Evolutionary conservation across 2,797 vertebrate species (phyloP), one percentile per base, ranked within the genome.

Genomic region (Peromyscus nudipes): DNA sequence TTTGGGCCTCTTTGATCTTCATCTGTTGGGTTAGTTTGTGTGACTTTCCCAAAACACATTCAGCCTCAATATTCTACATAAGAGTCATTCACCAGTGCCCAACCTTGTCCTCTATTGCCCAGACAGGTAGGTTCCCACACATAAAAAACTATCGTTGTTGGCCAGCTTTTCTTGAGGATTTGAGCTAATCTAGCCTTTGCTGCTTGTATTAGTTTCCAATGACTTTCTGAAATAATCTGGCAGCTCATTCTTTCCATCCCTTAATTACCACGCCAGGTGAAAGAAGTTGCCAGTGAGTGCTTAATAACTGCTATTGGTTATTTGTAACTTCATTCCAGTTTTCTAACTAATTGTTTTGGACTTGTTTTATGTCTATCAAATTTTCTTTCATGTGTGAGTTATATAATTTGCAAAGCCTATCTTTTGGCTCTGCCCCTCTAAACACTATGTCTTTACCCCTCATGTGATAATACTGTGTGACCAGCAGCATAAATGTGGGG

Each of bases 321-420:
- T 67, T 77, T 96, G 62, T 49, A 84, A 71, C 1, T 80, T 92
- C 25, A n/a, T 17, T 82, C 49, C 1, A 23, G 34, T 25, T 62
- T 69, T 82, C 43, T 75, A 62, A n/a, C 25, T 75, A 75, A 46
- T 29, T 57, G 27, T 88, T 62, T 64, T n/a, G 57, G 37, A 37
- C 23, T 71, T 91, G 25, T 94, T 52, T 31, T 77, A 67, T 69
- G 16, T 52, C 25, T 73, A 29, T 83, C 16, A 73, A 25, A 7
- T 82, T 94, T 88, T 96, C 37, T 93, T 49, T 84, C 21, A 34
- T 52, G 12, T 67, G 55, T 69, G 34, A 96, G 60, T 60, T 77
- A 21, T 29, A 4, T 37, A 25, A 57, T 60, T 76, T 60, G 43
- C 34, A 89, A 73, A 55, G 34, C 34, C 65, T 77, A 0, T 49